A percentile compares a stretch with the other conserved stretches of the same genome.
phyloP scores from a whole-genome alignment of 2,888 invertebrate species.

The Orthosia incerta region DNA sequence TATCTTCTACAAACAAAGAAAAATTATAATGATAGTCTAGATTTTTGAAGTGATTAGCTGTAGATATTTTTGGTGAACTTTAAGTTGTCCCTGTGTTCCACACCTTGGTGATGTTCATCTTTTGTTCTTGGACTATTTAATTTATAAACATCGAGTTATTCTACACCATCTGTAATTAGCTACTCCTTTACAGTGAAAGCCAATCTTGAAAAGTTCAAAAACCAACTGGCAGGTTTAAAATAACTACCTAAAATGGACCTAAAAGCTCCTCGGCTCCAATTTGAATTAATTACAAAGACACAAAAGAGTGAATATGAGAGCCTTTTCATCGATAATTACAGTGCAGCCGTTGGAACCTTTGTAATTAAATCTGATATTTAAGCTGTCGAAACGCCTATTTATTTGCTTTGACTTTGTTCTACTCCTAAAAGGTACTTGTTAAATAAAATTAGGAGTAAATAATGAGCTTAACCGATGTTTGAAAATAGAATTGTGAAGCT shows the following conservation, averaged over 20 bases:
- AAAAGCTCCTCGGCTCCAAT: conserved; percentile 18
- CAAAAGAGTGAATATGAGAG: conserved; percentile 69
- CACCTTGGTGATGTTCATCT: neutral
- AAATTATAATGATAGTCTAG: neutral
- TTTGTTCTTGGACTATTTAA: conserved; percentile 2
- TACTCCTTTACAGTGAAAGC: neutral
- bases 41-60: neutral
- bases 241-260: conserved; percentile 12
- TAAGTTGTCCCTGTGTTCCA: too few relatives aligned
- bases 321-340: conserved; percentile 73
- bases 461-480: conserved; percentile 35
- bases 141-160: neutral
- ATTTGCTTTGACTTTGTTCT: conserved; percentile 53
- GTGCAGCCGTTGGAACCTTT: conserved; percentile 61
- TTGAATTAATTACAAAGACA: conserved; percentile 67
- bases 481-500: conserved; percentile 16
- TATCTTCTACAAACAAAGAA: too few relatives aligned
- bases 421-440: conserved; percentile 46
- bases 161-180: conserved; percentile 22
- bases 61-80: neutral
- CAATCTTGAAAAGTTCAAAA: conserved; percentile 15
- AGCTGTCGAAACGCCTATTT: conserved; percentile 53
- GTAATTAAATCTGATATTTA: conserved; percentile 74
- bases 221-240: conserved; percentile 28
- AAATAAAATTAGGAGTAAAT: conserved; percentile 43